Conservation (phyloP, 23 tunicate species). For the Styela plicata region DNA sequence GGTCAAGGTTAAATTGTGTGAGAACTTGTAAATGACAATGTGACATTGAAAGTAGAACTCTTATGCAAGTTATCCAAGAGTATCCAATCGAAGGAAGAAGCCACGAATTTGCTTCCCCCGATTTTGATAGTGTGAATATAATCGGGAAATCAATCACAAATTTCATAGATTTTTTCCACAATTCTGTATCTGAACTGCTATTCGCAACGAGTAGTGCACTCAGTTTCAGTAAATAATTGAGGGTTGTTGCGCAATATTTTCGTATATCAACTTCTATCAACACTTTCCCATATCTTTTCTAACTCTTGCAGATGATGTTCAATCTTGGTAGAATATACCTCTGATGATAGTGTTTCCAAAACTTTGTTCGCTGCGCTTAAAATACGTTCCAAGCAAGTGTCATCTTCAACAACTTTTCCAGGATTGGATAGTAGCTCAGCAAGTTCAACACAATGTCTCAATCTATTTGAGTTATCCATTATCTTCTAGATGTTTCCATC, state of each 20-base stretch:
- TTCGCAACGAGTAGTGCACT: background rate
- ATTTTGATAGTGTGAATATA: background rate
- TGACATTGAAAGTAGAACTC: background rate
- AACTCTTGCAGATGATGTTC: background rate
- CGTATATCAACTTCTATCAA: background rate
- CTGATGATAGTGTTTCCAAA: background rate
- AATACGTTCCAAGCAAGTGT: conserved; percentile 26
- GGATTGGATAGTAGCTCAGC: conserved; percentile 3
- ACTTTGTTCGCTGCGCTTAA: background rate
- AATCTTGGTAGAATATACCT: background rate
- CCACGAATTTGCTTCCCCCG: background rate
- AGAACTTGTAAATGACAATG: background rate
- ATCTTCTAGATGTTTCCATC: no score
- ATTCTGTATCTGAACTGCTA: background rate
- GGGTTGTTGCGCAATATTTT: background rate
- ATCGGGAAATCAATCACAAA: background rate
- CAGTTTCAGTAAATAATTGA: background rate
- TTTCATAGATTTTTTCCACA: background rate
- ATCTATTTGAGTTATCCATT: background rate
- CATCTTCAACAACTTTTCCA: conserved; percentile 20
- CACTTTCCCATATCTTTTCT: background rate
- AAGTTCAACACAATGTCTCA: conserved; percentile 4
- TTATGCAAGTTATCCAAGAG: background rate
- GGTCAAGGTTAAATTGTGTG: background rate
- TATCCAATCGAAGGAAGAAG: background rate